A percentile compares a stretch with the other conserved stretches of the same genome.
Conservation (phyloP, 2,797 vertebrate species). For the Eurystomus glaucurus region DNA sequence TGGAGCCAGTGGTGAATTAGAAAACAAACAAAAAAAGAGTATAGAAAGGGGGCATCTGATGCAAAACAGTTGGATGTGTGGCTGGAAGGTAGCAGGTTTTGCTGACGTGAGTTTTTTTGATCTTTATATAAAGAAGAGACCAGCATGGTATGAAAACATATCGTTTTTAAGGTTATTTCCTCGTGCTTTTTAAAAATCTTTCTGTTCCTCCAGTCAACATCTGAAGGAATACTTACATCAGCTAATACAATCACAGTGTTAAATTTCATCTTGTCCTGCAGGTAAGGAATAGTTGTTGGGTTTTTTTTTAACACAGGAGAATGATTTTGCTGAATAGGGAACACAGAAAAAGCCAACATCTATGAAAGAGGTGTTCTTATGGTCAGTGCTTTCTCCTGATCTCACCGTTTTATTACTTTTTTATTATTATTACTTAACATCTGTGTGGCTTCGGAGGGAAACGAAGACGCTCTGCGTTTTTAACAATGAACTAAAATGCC, state of each 20-base stretch:
- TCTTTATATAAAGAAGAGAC: background rate
- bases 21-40: background rate
- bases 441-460: background rate
- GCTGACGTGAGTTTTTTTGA: background rate
- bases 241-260: background rate
- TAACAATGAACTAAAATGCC: background rate
- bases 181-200: background rate
- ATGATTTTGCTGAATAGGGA: background rate
- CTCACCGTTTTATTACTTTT: background rate
- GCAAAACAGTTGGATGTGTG: background rate
- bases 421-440: background rate
- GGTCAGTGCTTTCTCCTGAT: background rate
- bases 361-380: background rate
- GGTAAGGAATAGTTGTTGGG: background rate
- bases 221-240: background rate
- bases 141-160: accelerated
- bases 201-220: background rate
- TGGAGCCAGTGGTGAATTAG: background rate
- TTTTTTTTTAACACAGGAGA: background rate
- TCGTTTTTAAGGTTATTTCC: background rate
- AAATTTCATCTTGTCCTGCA: background rate
- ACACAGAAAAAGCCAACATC: background rate
- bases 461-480: background rate
- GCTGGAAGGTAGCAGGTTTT: background rate
- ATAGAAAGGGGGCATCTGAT: background rate